Conservation (phyloP, 2,113 vertebrate species). For the Montifringilla adamsi region DNA sequence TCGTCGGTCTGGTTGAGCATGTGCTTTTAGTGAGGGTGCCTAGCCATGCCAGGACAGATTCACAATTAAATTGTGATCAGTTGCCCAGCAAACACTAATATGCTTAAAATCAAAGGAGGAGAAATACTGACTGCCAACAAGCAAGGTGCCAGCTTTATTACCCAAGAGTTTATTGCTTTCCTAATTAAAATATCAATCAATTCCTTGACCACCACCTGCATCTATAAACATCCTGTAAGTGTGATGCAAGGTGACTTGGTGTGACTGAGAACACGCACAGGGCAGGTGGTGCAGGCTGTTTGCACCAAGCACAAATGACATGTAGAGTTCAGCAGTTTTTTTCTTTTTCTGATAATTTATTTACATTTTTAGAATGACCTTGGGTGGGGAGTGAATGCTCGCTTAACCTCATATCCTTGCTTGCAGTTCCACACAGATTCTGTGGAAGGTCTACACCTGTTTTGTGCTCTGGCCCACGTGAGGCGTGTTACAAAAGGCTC, state of each 20-base stretch:
- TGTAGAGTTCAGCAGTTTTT: not conserved
- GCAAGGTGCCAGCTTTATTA: not conserved
- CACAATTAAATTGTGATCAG: not conserved
- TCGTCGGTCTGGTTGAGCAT: not conserved
- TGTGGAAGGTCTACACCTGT: not conserved
- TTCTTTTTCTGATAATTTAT: not conserved
- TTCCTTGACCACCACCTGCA: not conserved
- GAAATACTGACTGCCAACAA: not conserved
- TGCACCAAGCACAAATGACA: not conserved
- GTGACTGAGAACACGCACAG: not conserved
- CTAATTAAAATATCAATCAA: not conserved
- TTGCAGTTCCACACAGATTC: not conserved
- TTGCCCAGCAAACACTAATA: not conserved
- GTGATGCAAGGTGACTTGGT: not conserved
- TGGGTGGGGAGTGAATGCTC: not conserved
- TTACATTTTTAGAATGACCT: not conserved
- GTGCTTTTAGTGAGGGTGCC: not conserved
- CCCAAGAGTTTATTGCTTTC: not conserved
- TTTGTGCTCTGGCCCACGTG: not conserved
- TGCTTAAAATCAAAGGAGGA: not conserved
- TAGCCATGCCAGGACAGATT: not conserved
- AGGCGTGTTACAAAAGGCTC: not conserved
- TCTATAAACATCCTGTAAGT: rapidly evolving
- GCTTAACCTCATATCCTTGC: not conserved
- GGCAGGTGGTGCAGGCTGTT: not conserved